Base-by-base conservation (phyloP, 2,113 vertebrate genomes). In the Cinclus cinclus region DNA sequence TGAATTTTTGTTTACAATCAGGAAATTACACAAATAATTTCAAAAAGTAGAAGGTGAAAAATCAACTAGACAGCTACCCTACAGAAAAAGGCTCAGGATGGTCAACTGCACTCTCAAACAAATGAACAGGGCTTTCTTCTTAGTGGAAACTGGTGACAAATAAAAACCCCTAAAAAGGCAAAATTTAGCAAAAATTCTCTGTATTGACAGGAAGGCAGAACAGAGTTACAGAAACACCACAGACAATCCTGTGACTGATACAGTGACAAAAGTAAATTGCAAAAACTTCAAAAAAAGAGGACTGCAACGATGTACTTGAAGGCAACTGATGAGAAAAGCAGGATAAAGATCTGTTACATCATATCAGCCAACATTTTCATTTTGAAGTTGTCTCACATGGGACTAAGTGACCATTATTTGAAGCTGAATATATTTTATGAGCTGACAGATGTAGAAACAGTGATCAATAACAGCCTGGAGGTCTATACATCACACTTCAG, bases 391-490 rank as follows among this genome's bases (percentile, higher is more conserved):
- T 21, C 44, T 89, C 81, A 52, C 16, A 11, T 37, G 74, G 37
- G 44, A 67, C 33, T 71, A 89, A 89, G 33, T 18, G 55, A 83
- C 30, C 22, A 24, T 87, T 67, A 71, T 50, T 92, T 87, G 52
- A 94, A 87, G 60, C 22, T 6, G 1, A 91, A 78, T 78, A 78
- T 70, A 83, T 68, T 63, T 96, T 70, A 81, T 47, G 41, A 89
- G 68, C 25, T 89, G 80, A 79, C 65, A 82, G 58, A 87, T 64
- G 44, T 64, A 79, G 65, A 55, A 94, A 75, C 11, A 59, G 49
- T 68, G 81, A 94, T 84, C 74, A 71, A 28, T 94, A 96, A 87
- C 65, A 95, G 93, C 82, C 74, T 87, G 47, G 65, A 89, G 65
- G 62, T 82, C 65, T 60, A 47, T 42, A 71, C 35, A 75, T 81